phyloP scores from a whole-genome alignment of 2,113 vertebrate genomes.

The Penelope pileata region DNA sequence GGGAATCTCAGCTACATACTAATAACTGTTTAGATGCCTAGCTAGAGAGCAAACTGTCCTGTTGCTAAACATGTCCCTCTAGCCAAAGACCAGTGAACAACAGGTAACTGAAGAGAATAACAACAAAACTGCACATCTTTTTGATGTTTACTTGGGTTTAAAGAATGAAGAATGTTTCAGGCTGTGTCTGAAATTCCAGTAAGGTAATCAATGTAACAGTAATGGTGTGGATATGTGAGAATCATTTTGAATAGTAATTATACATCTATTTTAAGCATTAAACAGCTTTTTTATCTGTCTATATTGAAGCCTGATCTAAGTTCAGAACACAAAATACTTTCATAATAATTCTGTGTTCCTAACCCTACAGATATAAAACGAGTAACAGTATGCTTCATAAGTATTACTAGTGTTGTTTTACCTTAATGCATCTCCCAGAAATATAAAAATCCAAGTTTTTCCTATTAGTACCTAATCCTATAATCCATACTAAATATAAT shows the following conservation, averaged over 20 bases:
- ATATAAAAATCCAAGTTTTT: neutral
- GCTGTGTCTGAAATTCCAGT: neutral
- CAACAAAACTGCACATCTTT: neutral
- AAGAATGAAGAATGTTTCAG: neutral
- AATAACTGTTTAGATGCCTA: neutral
- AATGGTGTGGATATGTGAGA: neutral
- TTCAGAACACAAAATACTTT: neutral
- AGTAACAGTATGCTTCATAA: neutral
- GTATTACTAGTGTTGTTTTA: neutral
- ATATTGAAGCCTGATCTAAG: neutral
- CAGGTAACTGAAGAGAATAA: neutral
- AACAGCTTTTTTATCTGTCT: neutral
- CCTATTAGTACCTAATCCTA: neutral
- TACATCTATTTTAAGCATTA: neutral
- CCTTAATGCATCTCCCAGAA: conserved; percentile 3
- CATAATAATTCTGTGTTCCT: neutral
- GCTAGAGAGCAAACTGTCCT: neutral
- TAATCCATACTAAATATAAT: neutral
- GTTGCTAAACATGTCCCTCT: neutral
- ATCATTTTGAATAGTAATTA: neutral
- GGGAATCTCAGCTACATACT: neutral
- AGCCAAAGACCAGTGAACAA: neutral
- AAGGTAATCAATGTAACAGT: neutral
- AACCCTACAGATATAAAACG: neutral
- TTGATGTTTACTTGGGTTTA: neutral